A percentile compares a stretch with the other conserved stretches of the same genome.
Evolutionary conservation across 2,888 invertebrate genomes (phyloP).

Genomic region (Agrilus cyanescens): DNA sequence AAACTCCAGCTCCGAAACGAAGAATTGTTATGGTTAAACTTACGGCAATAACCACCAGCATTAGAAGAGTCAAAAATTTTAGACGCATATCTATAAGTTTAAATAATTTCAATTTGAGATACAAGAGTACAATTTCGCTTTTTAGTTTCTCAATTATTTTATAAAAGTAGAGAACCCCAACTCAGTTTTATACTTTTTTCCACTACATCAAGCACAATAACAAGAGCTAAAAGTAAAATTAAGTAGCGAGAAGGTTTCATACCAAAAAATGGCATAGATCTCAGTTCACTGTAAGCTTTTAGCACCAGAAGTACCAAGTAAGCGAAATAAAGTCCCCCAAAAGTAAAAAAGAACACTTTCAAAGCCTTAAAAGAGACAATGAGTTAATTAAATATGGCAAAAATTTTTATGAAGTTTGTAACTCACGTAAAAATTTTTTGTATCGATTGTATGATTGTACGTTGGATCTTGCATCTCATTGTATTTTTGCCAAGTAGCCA

Average conservation of each 20-base stretch:
- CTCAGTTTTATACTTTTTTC: too few relatives aligned
- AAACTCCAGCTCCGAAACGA: conserved; percentile 77
- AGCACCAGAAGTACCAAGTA: conserved; percentile 76
- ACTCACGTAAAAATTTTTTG: conserved; percentile 70
- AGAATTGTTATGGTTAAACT: conserved; percentile 64
- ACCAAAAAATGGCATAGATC: conserved; percentile 98
- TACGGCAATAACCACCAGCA: conserved; percentile 67
- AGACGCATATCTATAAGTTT: conserved; percentile 69
- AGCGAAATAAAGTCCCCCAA: conserved; percentile 71
- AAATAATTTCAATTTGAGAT: neutral
- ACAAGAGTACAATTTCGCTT: neutral
- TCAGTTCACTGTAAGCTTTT: conserved; percentile 84
- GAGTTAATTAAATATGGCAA: neutral
- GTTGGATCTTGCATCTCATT: conserved; percentile 85
- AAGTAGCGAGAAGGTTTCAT: conserved; percentile 29
- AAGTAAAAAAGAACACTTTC: conserved; percentile 82
- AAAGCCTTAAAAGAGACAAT: conserved; percentile 54
- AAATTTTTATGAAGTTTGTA: conserved; percentile 2
- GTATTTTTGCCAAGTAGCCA: conserved; percentile 84
- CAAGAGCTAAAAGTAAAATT: neutral
- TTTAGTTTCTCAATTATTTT: neutral
- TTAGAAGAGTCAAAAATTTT: conserved; percentile 79
- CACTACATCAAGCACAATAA: neutral
- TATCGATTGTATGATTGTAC: conserved; percentile 79
- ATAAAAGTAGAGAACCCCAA: neutral